phyloP scores from a whole-genome alignment of 2,888 invertebrate genomes.

The Idaea dimidiata region DNA sequence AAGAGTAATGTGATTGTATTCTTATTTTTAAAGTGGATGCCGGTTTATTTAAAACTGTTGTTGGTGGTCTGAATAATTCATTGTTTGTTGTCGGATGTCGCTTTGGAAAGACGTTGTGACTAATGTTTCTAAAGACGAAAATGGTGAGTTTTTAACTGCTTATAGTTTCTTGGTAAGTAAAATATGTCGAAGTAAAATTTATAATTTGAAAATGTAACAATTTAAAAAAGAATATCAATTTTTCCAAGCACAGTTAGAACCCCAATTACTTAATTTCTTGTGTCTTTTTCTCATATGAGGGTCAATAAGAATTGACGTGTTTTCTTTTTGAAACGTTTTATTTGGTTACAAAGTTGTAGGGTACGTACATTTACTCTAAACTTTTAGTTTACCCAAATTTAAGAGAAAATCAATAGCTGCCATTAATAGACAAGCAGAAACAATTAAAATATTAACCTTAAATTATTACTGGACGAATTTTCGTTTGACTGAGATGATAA shows the following conservation, averaged over 20 bases:
- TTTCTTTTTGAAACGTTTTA: too few species aligned
- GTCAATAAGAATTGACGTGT: too few species aligned
- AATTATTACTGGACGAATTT: conserved; percentile 2
- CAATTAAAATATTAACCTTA: conserved; percentile 4
- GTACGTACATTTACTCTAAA: neutral
- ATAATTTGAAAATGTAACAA: too few species aligned
- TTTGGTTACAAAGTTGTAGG: neutral
- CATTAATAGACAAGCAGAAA: neutral
- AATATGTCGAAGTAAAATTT: too few species aligned
- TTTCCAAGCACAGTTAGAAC: too few species aligned
- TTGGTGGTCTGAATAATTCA: conserved; percentile 16
- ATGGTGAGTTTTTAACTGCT: neutral
- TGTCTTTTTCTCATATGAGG: too few species aligned
- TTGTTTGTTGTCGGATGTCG: conserved; percentile 3
- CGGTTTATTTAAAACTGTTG: conserved; percentile 26
- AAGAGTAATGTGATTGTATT: conserved; percentile 27
- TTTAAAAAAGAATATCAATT: too few species aligned
- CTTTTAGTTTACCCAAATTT: neutral
- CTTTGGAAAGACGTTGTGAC: neutral
- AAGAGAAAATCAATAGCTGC: neutral
- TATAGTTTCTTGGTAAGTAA: too few species aligned
- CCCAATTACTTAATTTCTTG: too few species aligned
- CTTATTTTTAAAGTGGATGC: conserved; percentile 37
- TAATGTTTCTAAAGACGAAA: neutral
- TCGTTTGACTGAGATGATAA: neutral